These are phyloP conservation scores for Nipponia nippon DNA, from an alignment of 2,113 vertebrate species.

Conservation along the genomic window DNA sequence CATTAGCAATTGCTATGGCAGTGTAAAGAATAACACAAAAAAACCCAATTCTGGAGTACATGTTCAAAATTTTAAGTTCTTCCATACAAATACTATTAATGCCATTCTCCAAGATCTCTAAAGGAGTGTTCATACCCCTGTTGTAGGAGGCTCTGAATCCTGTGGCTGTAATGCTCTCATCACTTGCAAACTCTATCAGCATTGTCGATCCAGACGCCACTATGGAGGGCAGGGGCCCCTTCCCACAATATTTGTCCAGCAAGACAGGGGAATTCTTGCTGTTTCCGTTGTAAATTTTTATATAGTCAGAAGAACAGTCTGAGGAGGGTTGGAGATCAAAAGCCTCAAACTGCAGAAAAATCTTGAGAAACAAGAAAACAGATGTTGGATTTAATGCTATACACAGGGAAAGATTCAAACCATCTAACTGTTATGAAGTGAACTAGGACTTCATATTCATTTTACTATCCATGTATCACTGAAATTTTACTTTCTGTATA, in stretches of 20 bases:
- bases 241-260: conserved; percentile 59
- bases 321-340: conserved; percentile 56
- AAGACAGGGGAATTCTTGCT: conserved; percentile 51
- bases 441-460: not conserved
- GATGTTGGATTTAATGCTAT: not conserved
- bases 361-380: conserved; percentile 27
- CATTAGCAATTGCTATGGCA: not conserved
- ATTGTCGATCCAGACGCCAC: conserved; percentile 21
- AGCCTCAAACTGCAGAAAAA: conserved; percentile 60
- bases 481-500: not conserved
- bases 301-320: conserved; percentile 60
- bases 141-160: conserved; percentile 66
- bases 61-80: not conserved
- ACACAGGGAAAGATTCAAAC: not conserved
- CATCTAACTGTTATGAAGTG: not conserved
- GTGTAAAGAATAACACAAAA: not conserved
- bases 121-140: conserved; percentile 32
- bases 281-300: conserved; percentile 61
- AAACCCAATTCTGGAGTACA: not conserved
- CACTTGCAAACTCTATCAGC: conserved; percentile 64
- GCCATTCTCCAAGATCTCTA: not conserved
- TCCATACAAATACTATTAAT: not conserved
- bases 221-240: conserved; percentile 26
- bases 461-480: not conserved
- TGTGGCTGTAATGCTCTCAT: conserved; percentile 12